Evolutionary conservation across 2,113 vertebrate species (phyloP), one percentile per base, ranked within the genome.

Genomic region (Scytalopus superciliaris): DNA sequence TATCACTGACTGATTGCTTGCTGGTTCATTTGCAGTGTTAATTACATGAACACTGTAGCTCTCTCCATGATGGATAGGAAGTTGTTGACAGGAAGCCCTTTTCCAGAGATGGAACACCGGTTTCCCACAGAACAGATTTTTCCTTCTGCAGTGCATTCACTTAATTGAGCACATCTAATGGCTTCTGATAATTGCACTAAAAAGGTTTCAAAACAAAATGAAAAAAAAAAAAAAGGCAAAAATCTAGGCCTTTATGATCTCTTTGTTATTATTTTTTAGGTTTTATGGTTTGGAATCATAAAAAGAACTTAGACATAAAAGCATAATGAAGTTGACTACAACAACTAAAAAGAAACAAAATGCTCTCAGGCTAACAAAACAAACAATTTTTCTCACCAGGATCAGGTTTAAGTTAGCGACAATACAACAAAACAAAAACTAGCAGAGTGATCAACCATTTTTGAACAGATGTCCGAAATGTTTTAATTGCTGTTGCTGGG

Each of bases 181-280:
- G 28, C 18, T 92, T 89, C 59, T 55, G 49, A 27, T 86, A 96
- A 93, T 96, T 89, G 47, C 84, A 73, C 62, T 93, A 75, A 87
- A 87, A 91, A 78, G 70, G 35, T 91, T 91, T 91, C 33, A 74
- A 57, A 89, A 62, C 21, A 81, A 82, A 87, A 56, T 31, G 6
- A 37, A 55, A 72, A 53, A 86, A 63, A 31, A 9, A 72, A 53
- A 86, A 63, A 31, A 9, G 12, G 3, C 12, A 76, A 31, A 84
- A 86, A 35, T 59, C 35, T 56, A 49, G 28, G 39, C 14, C 4
- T 82, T 84, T 60, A 24, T 84, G 39, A 3, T 4, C 11, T 87
- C 4, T 56, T 69, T 50, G 25, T 31, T 52, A 17, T 19, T 77
- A 18, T 22, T 57, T 52, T 82, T 73, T 35, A 39, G 9, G 23